Base-by-base conservation (phyloP, 2,888 invertebrate genomes). In the Portevinia maculata region DNA sequence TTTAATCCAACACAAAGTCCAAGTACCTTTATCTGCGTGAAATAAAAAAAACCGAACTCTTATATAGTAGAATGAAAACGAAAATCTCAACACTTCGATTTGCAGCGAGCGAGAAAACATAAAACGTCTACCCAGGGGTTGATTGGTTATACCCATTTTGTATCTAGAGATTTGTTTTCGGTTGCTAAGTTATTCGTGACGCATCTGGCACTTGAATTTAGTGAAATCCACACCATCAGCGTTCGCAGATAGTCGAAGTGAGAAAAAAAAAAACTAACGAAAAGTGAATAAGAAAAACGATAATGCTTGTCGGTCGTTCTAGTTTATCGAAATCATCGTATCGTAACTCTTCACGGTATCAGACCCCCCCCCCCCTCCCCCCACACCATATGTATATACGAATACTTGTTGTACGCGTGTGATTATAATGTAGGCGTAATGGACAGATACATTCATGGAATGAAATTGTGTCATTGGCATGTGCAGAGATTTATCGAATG, bases 391-490 rank as follows among this genome's bases (percentile, higher is more conserved):
- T n/a, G n/a, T 79, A 79, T 53, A 79, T 79, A 30, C 73, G 44
- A n/a, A n/a, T n/a, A 28, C 13, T 39, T 15, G 46, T 57, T 8
- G 9, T 34, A 13, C 13, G 55, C 55, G 46, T 53, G 48, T 69
- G 60, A 67, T 67, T 30, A 75, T 71, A 19, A 52, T 60, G 75
- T 50, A 57, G 57, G 50, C 41, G 78, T 21, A 17, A 21, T 15
- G 24, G 34, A 9, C 19, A 48, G 34, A 13, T 50, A 17, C 13
- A 19, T 19, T 44, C 19, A 6, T 28, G 30, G 48, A 79, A 50
- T 53, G 53, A 74, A 79, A 67, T 50, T 60, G 74, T 79, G 79
- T 79, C 79, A 79, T 75, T 73, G 73, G 39, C 73, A 55, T 69
- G 65, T 39, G 34, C 46, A 37, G 39, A 69, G 57, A 79, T 74